These are phyloP conservation scores for Glaucopsyche alexis DNA, from an alignment of 2,888 invertebrate species.

Conservation along the genomic window DNA sequence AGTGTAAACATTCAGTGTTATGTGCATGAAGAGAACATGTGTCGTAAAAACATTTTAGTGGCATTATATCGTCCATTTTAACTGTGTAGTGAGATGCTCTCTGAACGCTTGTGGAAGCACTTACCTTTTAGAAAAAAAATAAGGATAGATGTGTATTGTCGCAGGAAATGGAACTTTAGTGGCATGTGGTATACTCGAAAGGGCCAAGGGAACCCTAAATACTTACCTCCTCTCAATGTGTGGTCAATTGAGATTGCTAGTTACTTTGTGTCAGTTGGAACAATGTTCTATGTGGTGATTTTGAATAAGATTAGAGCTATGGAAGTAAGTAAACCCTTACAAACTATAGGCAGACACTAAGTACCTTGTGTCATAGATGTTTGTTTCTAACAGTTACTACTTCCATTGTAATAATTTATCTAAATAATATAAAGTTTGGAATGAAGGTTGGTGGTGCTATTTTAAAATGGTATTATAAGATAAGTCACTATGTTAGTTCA, in stretches of 20 bases:
- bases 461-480: constrained; percentile 66
- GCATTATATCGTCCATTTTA: constrained; percentile 34
- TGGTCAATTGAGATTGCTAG: constrained; percentile 29
- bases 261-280: constrained; percentile 33
- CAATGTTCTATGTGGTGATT: constrained; percentile 35
- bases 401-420: neutral
- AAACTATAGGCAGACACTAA: neutral
- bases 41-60: constrained; percentile 32
- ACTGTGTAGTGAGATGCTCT: constrained; percentile 34
- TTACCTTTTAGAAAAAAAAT: neutral
- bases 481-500: constrained; percentile 55
- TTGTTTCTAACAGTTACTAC: neutral
- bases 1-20: constrained; percentile 24
- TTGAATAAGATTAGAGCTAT: constrained; percentile 37
- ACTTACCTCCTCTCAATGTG: constrained; percentile 29
- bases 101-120: constrained; percentile 26
- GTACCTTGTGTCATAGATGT: neutral
- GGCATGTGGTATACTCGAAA: neutral
- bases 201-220: neutral
- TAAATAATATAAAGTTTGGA: constrained; percentile 37
- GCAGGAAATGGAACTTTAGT: neutral
- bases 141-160: neutral
- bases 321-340: constrained; percentile 15
- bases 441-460: constrained; percentile 74
- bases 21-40: neutral